These are phyloP conservation scores for Drosophila percnosoma DNA, from an alignment of 2,888 invertebrate species.

Conservation along the genomic window DNA sequence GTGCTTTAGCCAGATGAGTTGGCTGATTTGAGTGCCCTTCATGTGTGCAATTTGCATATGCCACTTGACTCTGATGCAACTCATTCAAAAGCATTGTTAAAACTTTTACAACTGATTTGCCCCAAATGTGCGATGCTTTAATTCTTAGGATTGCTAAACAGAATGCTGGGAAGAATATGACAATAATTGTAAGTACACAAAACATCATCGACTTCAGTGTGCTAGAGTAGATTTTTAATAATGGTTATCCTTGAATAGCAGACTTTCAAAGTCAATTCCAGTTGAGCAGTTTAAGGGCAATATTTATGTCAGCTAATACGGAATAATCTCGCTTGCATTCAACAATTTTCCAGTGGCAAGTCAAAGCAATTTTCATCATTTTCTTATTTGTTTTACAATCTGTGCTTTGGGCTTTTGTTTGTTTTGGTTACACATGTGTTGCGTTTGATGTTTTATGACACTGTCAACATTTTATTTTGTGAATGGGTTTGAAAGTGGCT, in stretches of 20 bases:
- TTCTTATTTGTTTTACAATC: conserved; percentile 45
- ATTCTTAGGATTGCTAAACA: neutral
- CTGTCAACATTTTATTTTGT: conserved; percentile 72
- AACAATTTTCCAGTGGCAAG: conserved; percentile 12
- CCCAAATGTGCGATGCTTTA: conserved; percentile 2
- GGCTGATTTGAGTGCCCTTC: conserved; percentile 58
- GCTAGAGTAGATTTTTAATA: neutral
- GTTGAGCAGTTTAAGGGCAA: neutral
- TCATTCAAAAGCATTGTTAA: conserved; percentile 37
- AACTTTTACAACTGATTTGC: conserved; percentile 18
- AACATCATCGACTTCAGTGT: neutral
- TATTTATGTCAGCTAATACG: neutral
- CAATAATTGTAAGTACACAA: neutral
- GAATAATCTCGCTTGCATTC: conserved; percentile 15
- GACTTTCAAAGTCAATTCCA: neutral
- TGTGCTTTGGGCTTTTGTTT: conserved; percentile 36
- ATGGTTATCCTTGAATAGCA: neutral
- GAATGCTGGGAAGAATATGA: neutral
- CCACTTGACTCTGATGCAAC: conserved; percentile 55
- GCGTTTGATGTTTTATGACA: conserved; percentile 72
- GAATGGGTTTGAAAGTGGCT: conserved; percentile 26
- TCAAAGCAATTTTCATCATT: conserved; percentile 21
- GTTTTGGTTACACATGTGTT: conserved; percentile 62
- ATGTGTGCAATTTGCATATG: conserved; percentile 68
- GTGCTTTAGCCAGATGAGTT: conserved; percentile 31